A percentile compares a stretch with the other conserved stretches of the same genome.
These are phyloP conservation scores for Cotesia glomerata DNA, from an alignment of 1,140 invertebrate species.

Conservation along the genomic window DNA sequence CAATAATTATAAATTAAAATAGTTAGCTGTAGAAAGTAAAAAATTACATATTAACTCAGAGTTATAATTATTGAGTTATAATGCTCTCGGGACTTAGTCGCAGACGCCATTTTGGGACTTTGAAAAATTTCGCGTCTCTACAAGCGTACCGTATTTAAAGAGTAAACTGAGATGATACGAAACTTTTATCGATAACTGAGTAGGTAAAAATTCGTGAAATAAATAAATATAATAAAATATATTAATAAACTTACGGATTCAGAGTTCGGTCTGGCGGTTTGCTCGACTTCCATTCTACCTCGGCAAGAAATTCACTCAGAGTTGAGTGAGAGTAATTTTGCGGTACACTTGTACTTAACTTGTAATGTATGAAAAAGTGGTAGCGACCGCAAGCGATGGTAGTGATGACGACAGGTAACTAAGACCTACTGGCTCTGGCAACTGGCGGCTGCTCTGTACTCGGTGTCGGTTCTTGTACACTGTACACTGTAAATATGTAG, in stretches of 20 bases:
- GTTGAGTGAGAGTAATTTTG: not conserved
- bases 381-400: constrained; percentile 12
- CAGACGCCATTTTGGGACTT: constrained; percentile 86
- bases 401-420: constrained; percentile 12
- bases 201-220: constrained; percentile 22
- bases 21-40: not conserved
- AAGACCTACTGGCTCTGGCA: not conserved
- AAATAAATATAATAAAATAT: not conserved
- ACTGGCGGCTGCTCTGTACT: constrained; percentile 1
- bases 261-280: constrained; percentile 40
- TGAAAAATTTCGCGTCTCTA: constrained; percentile 73
- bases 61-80: not conserved
- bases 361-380: constrained; percentile 21
- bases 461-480: constrained; percentile 22
- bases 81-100: constrained; percentile 67
- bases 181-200: constrained; percentile 34
- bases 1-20: not conserved
- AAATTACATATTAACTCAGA: constrained; percentile 33
- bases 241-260: constrained; percentile 48
- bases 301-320: constrained; percentile 18
- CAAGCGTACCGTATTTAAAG: constrained; percentile 41
- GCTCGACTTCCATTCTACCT: constrained; percentile 52
- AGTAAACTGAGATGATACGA: constrained; percentile 43
- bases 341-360: not conserved
- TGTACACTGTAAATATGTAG: too few species aligned